Evolutionary conservation across 2,113 vertebrate species (phyloP).

Genomic region (Actenoides lindsayi): DNA sequence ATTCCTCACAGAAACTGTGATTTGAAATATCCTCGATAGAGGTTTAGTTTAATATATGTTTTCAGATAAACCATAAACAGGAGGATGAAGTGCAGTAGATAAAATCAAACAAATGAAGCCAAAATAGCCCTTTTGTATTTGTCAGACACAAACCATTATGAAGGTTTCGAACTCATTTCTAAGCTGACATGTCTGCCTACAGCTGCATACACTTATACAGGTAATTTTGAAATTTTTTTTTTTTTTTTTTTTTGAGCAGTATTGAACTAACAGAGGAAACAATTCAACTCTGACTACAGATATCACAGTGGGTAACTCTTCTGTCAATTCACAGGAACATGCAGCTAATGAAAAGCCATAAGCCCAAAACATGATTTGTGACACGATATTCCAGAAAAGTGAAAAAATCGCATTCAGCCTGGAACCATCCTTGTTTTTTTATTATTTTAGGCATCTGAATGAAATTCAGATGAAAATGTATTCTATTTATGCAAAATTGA

Average conservation of each 20-base stretch:
- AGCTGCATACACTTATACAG: background rate
- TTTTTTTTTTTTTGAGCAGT: background rate
- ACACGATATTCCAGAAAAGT: background rate
- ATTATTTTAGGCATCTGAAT: background rate
- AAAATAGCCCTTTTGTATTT: background rate
- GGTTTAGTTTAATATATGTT: background rate
- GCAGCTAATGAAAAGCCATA: background rate
- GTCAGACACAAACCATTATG: background rate
- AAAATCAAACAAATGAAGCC: background rate
- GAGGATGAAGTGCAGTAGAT: background rate
- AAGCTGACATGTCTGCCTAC: background rate
- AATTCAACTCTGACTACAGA: background rate
- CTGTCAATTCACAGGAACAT: background rate
- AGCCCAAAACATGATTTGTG: background rate
- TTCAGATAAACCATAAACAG: background rate
- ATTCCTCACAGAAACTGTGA: background rate
- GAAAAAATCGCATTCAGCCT: background rate
- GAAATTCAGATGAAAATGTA: background rate
- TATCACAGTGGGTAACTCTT: background rate
- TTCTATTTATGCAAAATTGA: background rate
- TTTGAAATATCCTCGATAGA: background rate
- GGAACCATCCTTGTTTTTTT: background rate
- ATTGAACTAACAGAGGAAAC: background rate
- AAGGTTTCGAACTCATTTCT: background rate
- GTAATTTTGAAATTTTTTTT: background rate